Evolutionary conservation across 2,888 invertebrate species (phyloP).

Genomic region (Elmis aenea): DNA sequence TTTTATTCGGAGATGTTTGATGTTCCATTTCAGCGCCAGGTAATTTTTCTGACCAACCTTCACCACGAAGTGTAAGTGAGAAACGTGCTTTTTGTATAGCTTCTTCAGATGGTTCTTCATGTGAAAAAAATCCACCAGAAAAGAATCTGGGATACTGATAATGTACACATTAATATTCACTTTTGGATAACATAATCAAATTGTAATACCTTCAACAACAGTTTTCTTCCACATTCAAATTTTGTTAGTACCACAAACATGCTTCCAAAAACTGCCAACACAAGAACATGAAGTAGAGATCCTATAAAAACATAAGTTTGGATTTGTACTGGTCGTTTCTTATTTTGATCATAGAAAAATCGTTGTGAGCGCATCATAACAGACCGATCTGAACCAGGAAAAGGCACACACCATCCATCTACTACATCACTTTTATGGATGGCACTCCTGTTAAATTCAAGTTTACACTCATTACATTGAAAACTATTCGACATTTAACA

Average conservation of each 20-base stretch:
- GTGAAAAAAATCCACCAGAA: slow-evolving; percentile 63
- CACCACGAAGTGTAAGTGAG: slow-evolving; percentile 64
- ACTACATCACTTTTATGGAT: slow-evolving; percentile 24
- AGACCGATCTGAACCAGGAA: slow-evolving; percentile 78
- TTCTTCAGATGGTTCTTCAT: slow-evolving; percentile 59
- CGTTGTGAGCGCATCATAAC: slow-evolving; percentile 80
- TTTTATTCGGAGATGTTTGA: slow-evolving; percentile 57
- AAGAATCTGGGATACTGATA: slow-evolving; percentile 50
- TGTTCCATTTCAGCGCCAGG: slow-evolving; percentile 54
- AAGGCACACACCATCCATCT: slow-evolving; percentile 53
- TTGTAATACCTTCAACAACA: slow-evolving; percentile 57
- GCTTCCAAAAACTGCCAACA: slow-evolving; percentile 52
- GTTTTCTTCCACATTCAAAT: slow-evolving; percentile 54
- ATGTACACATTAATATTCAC: slow-evolving; percentile 9
- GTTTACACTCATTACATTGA: too few species aligned
- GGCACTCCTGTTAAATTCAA: slow-evolving; percentile 10
- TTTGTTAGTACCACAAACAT: slow-evolving; percentile 60
- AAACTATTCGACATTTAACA: background rate
- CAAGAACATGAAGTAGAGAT: slow-evolving; percentile 51
- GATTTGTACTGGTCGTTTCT: slow-evolving; percentile 73
- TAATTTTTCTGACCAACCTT: slow-evolving; percentile 70
- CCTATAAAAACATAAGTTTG: slow-evolving; percentile 57
- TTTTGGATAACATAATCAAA: slow-evolving; percentile 2
- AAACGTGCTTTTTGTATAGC: slow-evolving; percentile 59
- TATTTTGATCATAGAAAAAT: slow-evolving; percentile 60